Evolutionary conservation across 2,797 vertebrate species (phyloP), one percentile per base, ranked within the genome.

Genomic region (Pseudochirops corinnae): DNA sequence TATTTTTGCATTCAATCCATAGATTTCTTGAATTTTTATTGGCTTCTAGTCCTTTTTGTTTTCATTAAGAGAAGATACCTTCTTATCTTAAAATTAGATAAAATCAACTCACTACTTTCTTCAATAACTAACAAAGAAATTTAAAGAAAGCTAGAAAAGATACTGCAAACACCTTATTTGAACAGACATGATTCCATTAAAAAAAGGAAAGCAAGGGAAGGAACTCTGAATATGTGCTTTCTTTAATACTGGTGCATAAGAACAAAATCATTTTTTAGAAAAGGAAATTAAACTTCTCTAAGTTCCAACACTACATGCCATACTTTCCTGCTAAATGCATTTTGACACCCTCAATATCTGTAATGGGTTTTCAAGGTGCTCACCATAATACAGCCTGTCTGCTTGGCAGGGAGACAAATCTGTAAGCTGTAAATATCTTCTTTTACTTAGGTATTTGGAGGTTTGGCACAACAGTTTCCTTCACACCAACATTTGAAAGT

Each of bases 1-100:
- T 91, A n/a, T 31, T 93, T 97, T 95, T 94, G 90, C 50, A 92
- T 97, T 74, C n/a, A 58, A 92, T 94, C 56, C 62, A 87, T 2
- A 67, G 55, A 95, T 90, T 74, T 90, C 46, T 92, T 46, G 56
- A 74, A 82, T 95, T 94, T 93, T 46, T 6, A 53, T 74, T 95
- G 53, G 50, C 91, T 94, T 95, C n/a, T 18, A 33, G 91, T 56
- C 92, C 46, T 94, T 96, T 96, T 92, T 95, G 52, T 93, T 94
- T 55, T 95, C 82, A 92, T 4, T 56, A 55, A 74, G 92, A 94
- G 92, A 93, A 92, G 87, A 93, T 58, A 93, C 94, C 90, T 96
- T 67, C 74, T 39, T 55, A 60, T 92, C 90, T 95, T 87, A 93
- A 94, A 92, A 90, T 92, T 91, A 62, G 55, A 57, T 93, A 93